Percentiles rank a stretch among this genome's conserved stretches.
Conservation (phyloP, 1,140 invertebrate species). For the Lepeophtheirus salmonis region DNA sequence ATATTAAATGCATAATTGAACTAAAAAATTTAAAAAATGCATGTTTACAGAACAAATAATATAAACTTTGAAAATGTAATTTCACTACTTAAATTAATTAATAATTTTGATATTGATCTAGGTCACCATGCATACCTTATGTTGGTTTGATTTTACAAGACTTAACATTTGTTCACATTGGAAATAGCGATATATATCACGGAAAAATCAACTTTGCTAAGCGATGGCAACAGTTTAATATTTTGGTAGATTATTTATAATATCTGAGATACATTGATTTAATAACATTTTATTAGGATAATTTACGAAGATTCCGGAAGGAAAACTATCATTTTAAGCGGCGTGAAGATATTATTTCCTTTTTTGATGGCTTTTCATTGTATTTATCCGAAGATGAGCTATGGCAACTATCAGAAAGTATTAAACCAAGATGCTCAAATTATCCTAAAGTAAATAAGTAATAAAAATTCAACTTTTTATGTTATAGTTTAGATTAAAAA, state of each 20-base stretch:
- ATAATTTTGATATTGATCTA: too few relatives aligned
- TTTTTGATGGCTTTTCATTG: constrained; percentile 93
- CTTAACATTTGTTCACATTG: constrained; percentile 94
- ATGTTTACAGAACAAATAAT: too few relatives aligned
- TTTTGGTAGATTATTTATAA: constrained; percentile 40
- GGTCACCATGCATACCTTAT: constrained; percentile 93
- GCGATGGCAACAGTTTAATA: constrained; percentile 92
- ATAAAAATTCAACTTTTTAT: too few relatives aligned
- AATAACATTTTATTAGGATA: constrained; percentile 27
- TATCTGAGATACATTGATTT: constrained; percentile 5
- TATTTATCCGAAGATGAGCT: constrained; percentile 84
- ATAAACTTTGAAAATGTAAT: too few relatives aligned
- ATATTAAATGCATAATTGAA: too few relatives aligned
- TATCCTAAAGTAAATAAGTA: too few relatives aligned
- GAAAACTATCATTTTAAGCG: constrained; percentile 61
- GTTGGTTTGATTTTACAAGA: constrained; percentile 94
- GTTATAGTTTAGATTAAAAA: too few relatives aligned
- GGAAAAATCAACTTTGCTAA: constrained; percentile 85
- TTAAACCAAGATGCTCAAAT: constrained; percentile 79
- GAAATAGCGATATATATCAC: constrained; percentile 75
- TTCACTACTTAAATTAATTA: too few relatives aligned
- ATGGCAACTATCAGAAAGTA: constrained; percentile 90
- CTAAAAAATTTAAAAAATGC: too few relatives aligned
- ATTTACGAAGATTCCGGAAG: constrained; percentile 4
- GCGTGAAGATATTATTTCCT: constrained; percentile 75